Conservation (phyloP, 2,888 invertebrate species). For the Campoplex capitator region DNA sequence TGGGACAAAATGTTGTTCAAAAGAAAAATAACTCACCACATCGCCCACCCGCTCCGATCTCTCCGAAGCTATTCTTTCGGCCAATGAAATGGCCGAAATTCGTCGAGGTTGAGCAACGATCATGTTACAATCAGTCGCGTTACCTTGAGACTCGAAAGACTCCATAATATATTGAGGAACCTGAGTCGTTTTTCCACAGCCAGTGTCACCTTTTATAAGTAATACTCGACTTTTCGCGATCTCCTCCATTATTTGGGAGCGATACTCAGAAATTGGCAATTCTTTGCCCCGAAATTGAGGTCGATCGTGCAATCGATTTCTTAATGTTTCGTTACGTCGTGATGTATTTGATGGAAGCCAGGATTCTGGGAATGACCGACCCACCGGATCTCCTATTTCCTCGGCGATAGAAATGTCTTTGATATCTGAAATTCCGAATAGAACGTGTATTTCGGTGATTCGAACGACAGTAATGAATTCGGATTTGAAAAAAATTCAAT, state of each 20-base stretch:
- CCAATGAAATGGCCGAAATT: slow-evolving; percentile 89
- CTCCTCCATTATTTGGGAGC: slow-evolving; percentile 85
- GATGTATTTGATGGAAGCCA: neutral
- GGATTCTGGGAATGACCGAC: slow-evolving; percentile 28
- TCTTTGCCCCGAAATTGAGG: neutral
- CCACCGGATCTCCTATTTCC: slow-evolving; percentile 59
- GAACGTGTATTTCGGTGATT: neutral
- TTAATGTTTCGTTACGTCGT: slow-evolving; percentile 51
- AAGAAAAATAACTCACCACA: slow-evolving; percentile 86
- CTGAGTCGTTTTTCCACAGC: slow-evolving; percentile 91
- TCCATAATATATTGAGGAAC: slow-evolving; percentile 88
- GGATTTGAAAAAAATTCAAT: neutral
- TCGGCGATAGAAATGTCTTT: slow-evolving; percentile 27
- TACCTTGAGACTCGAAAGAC: slow-evolving; percentile 83
- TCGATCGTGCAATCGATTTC: slow-evolving; percentile 32
- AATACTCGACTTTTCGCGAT: slow-evolving; percentile 86
- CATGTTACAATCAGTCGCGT: slow-evolving; percentile 86
- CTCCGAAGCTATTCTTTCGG: slow-evolving; percentile 88
- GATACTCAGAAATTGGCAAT: slow-evolving; percentile 74
- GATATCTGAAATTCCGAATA: neutral
- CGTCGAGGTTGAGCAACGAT: slow-evolving; percentile 89
- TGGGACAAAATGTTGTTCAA: neutral
- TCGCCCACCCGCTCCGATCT: slow-evolving; percentile 88
- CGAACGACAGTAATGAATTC: neutral
- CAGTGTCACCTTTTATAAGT: slow-evolving; percentile 89